These are phyloP conservation scores for Acanthurus lineatus DNA, from an alignment of 2,797 vertebrate species.

Conservation along the genomic window DNA sequence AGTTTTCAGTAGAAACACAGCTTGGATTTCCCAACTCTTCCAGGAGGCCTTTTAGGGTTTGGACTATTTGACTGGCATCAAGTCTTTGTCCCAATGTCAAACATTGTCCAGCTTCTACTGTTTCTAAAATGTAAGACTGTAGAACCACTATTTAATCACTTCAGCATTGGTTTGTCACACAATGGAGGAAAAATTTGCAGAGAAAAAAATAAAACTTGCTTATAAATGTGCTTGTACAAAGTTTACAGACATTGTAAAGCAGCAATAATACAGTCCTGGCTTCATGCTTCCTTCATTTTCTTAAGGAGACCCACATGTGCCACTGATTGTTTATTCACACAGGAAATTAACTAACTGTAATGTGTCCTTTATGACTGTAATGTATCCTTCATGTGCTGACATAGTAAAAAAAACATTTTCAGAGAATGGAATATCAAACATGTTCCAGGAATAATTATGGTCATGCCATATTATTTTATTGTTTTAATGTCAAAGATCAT, in stretches of 20 bases:
- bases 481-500: slow-evolving; percentile 24
- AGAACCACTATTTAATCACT: slow-evolving; percentile 1
- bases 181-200: neutral
- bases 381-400: too few species aligned
- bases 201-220: slow-evolving; percentile 10
- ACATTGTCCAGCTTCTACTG: slow-evolving; percentile 1
- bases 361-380: neutral
- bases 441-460: neutral
- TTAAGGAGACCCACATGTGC: neutral
- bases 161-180: neutral
- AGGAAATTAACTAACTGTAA: neutral
- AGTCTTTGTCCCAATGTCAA: slow-evolving; percentile 2
- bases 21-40: neutral
- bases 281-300: slow-evolving; percentile 20
- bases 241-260: slow-evolving; percentile 17
- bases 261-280: neutral
- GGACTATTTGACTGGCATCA: slow-evolving; percentile 3
- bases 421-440: neutral
- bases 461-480: slow-evolving; percentile 43
- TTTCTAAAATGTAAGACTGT: slow-evolving; percentile 1
- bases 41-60: too few species aligned
- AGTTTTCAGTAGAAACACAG: neutral
- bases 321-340: neutral
- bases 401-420: neutral
- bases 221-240: neutral